Base-by-base conservation (phyloP, 2,797 vertebrate species). In the Erethizon dorsatum region DNA sequence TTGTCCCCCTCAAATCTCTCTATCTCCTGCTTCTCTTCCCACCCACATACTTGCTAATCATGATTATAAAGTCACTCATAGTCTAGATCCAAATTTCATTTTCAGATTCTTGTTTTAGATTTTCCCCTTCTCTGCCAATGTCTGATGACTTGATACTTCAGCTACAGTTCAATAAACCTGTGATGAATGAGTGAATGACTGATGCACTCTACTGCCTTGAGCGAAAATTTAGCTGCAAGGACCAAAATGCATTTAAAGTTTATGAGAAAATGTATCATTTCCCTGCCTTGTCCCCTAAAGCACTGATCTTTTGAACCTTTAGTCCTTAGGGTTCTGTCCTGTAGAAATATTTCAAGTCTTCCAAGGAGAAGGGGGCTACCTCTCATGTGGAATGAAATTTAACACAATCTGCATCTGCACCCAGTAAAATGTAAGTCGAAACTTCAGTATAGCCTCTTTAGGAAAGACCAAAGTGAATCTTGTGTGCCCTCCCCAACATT, bases 241-340 rank as follows among this genome's bases (percentile, higher is more conserved):
- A 52, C 37, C 79, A 88, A 96, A 97, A 97, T 83, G 59, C 93
- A 95, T 94, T 96, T 97, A 90, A 96, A 96, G 69, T 91, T 97
- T 96, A 97, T 97, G 91, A 97, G 96, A 97, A 97, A 93, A 96
- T 96, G 84, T 83, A 93, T 97, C 93, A 97, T 97, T 87, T 93
- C 84, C 88, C 93, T 87, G 89, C 28, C 83, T 90, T 96, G 91
- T 97, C 92, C 91, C 94, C 86, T 90, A 73, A 83, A 95, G 96
- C 71, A 83, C 28, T 18, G 28, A 90, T 95, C 52, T 88, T 82
- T 94, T 59, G 59, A 97, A 88, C 1, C 20, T 95, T 37, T 57
- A 80, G 59, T 91, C 45, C 50, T 88, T 69, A 92, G 86, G 77
- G 12, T 84, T 91, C 37, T 88, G 52, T 91, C 78, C 73, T 77